A percentile compares a stretch with the other conserved stretches of the same genome.
Evolutionary conservation across 2,113 vertebrate species (phyloP).

Genomic region (Colistium nudipinnis): DNA sequence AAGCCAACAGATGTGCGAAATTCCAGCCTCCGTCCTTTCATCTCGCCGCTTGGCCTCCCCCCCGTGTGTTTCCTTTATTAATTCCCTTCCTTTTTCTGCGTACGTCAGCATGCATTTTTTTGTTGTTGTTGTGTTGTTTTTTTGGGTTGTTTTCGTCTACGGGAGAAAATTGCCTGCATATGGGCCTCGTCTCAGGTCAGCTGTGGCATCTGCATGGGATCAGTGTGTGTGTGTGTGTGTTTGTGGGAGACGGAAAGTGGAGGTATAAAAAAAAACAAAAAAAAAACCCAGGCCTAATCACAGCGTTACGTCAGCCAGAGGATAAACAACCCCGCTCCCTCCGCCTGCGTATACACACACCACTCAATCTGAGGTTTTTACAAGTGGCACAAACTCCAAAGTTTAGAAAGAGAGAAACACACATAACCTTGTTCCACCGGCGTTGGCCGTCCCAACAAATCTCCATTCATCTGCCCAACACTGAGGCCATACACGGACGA

Average conservation of each 20-base stretch:
- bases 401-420: constrained; percentile 65
- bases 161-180: constrained; percentile 81
- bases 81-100: constrained; percentile 78
- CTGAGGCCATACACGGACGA: constrained; percentile 65
- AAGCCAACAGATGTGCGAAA: constrained; percentile 77
- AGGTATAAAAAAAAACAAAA: constrained; percentile 39
- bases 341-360: constrained; percentile 56
- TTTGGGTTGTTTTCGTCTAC: constrained; percentile 62
- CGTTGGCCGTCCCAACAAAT: constrained; percentile 62
- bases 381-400: constrained; percentile 71
- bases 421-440: constrained; percentile 56
- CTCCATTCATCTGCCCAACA: constrained; percentile 69
- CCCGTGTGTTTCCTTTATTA: constrained; percentile 66
- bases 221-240: constrained; percentile 43
- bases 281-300: constrained; percentile 61
- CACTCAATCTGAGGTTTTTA: constrained; percentile 67
- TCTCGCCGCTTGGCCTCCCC: constrained; percentile 59
- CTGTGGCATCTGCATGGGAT: constrained; percentile 35
- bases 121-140: constrained; percentile 75
- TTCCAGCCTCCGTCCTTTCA: constrained; percentile 72
- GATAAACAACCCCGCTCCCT: constrained; percentile 67
- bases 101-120: constrained; percentile 72
- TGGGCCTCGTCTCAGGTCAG: constrained; percentile 71
- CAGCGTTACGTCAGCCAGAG: constrained; percentile 68
- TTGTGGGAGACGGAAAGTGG: constrained; percentile 12